Evolutionary conservation across 2,888 invertebrate species (phyloP).

Genomic region (Clistopyga incitator): DNA sequence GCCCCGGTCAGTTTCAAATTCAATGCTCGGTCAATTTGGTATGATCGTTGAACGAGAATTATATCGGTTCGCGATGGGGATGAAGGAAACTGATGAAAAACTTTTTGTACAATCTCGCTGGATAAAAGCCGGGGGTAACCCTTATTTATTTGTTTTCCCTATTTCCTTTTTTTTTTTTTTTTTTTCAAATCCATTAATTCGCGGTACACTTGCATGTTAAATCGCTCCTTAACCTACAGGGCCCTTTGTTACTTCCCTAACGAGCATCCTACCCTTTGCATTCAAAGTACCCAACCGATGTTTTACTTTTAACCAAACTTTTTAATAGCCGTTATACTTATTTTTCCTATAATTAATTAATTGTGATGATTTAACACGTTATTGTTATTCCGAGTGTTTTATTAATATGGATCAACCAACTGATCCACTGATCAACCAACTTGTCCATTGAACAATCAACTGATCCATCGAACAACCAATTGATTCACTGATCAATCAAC

Average conservation of each 20-base stretch:
- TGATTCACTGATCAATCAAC: too few species aligned
- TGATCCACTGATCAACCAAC: too few species aligned
- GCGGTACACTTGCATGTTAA: not conserved
- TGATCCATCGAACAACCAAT: too few species aligned
- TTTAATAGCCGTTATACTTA: not conserved
- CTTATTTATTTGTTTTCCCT: constrained; percentile 7
- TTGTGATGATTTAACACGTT: too few species aligned
- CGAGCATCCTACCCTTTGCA: not conserved
- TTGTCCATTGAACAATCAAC: not conserved
- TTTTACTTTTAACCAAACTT: not conserved
- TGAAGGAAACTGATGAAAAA: constrained; percentile 20
- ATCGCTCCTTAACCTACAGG: not conserved
- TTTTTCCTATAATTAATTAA: too few species aligned
- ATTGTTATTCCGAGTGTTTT: too few species aligned
- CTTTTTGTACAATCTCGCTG: constrained; percentile 16
- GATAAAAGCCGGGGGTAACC: not conserved
- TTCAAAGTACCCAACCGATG: not conserved
- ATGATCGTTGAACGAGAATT: not conserved
- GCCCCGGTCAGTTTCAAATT: constrained; percentile 57
- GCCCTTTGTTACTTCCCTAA: not conserved
- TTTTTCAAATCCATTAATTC: not conserved
- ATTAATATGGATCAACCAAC: too few species aligned
- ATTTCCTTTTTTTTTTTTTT: not conserved
- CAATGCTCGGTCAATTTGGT: constrained; percentile 51
- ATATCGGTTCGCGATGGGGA: not conserved